Evolutionary conservation across 2,113 vertebrate genomes (phyloP).

Genomic region (Sceloporus undulatus): DNA sequence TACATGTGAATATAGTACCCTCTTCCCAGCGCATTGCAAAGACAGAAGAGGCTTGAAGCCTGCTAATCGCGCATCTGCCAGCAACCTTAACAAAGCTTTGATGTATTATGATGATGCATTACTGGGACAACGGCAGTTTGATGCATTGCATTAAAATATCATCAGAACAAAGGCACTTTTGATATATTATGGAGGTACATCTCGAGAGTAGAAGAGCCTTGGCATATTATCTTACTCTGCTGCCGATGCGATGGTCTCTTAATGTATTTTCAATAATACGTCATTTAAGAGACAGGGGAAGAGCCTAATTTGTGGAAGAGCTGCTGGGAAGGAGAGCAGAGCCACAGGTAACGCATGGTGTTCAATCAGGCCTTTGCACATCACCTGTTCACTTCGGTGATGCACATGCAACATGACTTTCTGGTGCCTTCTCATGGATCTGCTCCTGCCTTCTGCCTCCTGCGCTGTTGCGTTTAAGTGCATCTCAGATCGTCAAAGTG

Average conservation of each 20-base stretch:
- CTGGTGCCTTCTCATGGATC: neutral
- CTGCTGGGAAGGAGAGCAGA: too few species aligned
- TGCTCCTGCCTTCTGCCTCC: neutral
- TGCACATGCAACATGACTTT: neutral
- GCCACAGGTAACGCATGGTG: too few species aligned
- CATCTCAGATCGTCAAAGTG: neutral
- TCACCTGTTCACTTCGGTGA: too few species aligned
- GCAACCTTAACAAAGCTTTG: conserved; percentile 6
- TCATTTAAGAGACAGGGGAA: neutral
- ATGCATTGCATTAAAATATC: conserved; percentile 21
- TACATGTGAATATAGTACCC: too few species aligned
- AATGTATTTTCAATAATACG: conserved; percentile 25
- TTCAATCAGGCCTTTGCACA: neutral
- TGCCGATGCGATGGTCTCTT: rapidly evolving
- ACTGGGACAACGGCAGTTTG: conserved; percentile 23
- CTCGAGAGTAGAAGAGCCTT: neutral
- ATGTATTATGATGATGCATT: conserved; percentile 3
- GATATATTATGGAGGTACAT: conserved; percentile 36
- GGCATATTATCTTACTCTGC: conserved; percentile 16
- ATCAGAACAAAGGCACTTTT: conserved; percentile 42
- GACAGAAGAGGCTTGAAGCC: neutral
- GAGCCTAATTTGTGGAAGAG: neutral
- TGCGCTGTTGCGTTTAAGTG: neutral
- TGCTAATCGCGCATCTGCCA: conserved; percentile 5
- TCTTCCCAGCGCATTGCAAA: neutral